phyloP scores from a whole-genome alignment of 2,797 vertebrate species.

The Lerista edwardsae region DNA sequence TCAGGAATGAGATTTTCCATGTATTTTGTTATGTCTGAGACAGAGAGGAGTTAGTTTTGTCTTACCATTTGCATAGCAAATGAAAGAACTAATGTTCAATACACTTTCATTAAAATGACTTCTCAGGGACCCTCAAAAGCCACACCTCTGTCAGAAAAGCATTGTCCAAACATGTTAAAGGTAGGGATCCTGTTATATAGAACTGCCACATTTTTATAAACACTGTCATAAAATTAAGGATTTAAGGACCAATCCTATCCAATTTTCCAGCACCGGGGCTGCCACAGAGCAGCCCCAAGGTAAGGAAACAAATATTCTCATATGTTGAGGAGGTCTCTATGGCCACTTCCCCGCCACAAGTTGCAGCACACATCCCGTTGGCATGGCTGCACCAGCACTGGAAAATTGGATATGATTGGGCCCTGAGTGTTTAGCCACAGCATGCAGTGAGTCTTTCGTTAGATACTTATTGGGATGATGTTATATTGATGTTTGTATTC shows the following conservation, averaged over 20 bases:
- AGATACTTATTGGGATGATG: background rate
- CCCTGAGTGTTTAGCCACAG: background rate
- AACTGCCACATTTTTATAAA: background rate
- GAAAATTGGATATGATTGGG: no score
- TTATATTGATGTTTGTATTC: background rate
- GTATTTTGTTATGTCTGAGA: background rate
- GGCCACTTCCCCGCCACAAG: no score
- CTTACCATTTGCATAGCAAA: background rate
- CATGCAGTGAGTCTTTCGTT: slow-evolving; percentile 9
- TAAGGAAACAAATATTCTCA: no score
- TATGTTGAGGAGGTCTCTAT: no score
- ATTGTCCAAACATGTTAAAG: background rate
- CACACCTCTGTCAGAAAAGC: background rate
- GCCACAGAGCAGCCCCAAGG: no score
- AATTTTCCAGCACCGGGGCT: no score
- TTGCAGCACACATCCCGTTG: no score
- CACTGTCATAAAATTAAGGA: background rate
- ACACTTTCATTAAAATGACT: background rate
- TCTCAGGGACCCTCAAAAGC: background rate
- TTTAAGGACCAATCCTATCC: no score
- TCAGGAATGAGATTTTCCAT: background rate
- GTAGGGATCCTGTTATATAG: background rate
- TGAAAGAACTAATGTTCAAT: background rate
- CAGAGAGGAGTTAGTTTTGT: background rate
- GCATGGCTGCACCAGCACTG: no score